Percentiles rank a stretch among this genome's conserved stretches.
Conservation (phyloP, 2,113 vertebrate species). For the Callopanchax toddi region DNA sequence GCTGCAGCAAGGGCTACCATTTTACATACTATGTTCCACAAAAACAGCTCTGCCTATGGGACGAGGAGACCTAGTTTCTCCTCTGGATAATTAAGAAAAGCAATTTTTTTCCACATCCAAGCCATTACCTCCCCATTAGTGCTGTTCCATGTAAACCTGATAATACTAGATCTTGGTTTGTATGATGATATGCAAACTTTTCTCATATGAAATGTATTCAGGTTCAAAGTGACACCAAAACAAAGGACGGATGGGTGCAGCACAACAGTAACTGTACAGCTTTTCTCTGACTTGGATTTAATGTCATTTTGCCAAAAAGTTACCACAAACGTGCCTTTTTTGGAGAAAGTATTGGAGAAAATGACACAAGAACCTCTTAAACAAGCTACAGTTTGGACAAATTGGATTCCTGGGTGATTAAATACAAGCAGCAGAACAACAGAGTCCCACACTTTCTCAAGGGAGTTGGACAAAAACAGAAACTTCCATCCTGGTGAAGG, state of each 20-base stretch:
- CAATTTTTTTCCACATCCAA: not conserved
- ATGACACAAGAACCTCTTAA: constrained; percentile 46
- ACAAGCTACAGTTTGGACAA: constrained; percentile 35
- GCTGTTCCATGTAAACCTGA: constrained; percentile 33
- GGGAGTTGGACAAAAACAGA: constrained; percentile 20
- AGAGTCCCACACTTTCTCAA: constrained; percentile 3
- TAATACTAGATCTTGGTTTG: constrained; percentile 42
- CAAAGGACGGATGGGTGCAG: constrained; percentile 13
- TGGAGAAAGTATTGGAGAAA: constrained; percentile 22
- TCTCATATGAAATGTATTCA: constrained; percentile 42
- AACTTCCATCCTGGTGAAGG: constrained; percentile 45
- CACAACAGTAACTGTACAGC: constrained; percentile 4
- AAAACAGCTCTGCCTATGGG: constrained; percentile 95
- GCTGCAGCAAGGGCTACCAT: constrained; percentile 94
- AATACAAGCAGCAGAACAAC: constrained; percentile 33
- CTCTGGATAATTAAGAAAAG: constrained; percentile 14
- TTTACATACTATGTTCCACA: constrained; percentile 91
- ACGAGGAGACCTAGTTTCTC: constrained; percentile 89
- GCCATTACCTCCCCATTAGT: constrained; percentile 23
- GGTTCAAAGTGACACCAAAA: constrained; percentile 59
- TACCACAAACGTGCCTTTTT: constrained; percentile 58
- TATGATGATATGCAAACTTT: constrained; percentile 33
- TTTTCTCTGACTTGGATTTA: constrained; percentile 15
- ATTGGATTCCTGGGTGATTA: constrained; percentile 27
- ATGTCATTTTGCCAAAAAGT: constrained; percentile 32